phyloP scores from a whole-genome alignment of 2,797 vertebrate genomes.

The Cirrhinus molitorella region DNA sequence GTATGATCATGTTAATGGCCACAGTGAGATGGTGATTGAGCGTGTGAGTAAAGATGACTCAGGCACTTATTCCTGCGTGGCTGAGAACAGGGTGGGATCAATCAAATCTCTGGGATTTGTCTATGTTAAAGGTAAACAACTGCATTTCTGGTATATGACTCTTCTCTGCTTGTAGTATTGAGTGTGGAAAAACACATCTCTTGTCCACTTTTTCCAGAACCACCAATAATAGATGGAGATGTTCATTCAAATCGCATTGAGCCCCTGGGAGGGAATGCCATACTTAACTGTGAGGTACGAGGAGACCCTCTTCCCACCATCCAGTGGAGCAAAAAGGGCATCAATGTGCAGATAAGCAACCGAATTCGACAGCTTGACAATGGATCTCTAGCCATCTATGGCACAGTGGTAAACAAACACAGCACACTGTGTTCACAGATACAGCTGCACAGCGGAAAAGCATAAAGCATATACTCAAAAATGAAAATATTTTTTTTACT shows the following conservation, averaged over 20 bases:
- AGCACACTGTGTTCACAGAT: not conserved
- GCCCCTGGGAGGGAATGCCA: conserved; percentile 89
- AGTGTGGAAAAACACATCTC: not conserved
- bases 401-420: conserved; percentile 86
- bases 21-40: conserved; percentile 91
- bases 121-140: conserved; percentile 90
- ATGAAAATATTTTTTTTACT: not conserved
- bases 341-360: conserved; percentile 82
- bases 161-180: not conserved
- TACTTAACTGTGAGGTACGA: conserved; percentile 92
- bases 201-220: conserved; percentile 80
- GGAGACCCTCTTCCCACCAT: conserved; percentile 93
- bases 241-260: conserved; percentile 87
- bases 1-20: conserved; percentile 82
- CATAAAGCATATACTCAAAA: not conserved
- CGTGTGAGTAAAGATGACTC: conserved; percentile 89
- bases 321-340: conserved; percentile 91
- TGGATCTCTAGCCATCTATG: conserved; percentile 94
- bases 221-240: conserved; percentile 93
- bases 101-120: conserved; percentile 92
- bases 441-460: not conserved
- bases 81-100: conserved; percentile 89
- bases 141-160: not conserved
- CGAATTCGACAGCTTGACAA: conserved; percentile 90
- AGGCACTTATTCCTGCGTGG: conserved; percentile 91